A percentile compares a stretch with the other conserved stretches of the same genome.
Conservation (phyloP, 2,888 invertebrate genomes). For the Mellilla xanthometata region DNA sequence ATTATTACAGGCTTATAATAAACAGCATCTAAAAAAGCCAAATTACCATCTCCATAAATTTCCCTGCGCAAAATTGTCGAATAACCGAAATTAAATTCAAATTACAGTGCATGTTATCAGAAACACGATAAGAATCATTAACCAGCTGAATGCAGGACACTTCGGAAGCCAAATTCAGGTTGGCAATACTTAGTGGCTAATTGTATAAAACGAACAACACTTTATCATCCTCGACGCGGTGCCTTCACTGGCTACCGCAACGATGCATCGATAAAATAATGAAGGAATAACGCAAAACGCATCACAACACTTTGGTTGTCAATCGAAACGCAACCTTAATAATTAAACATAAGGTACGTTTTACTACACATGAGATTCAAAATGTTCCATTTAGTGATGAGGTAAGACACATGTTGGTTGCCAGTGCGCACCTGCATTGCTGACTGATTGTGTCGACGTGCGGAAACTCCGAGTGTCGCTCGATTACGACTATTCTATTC, state of each 20-base stretch:
- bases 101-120: no score
- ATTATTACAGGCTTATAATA: no score
- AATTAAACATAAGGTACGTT: neutral
- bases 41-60: no score
- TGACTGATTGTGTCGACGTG: conserved; percentile 19
- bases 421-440: conserved; percentile 15
- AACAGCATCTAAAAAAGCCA: no score
- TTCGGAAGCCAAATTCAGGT: conserved; percentile 1
- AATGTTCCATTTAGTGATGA: neutral
- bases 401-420: conserved; percentile 5
- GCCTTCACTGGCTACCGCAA: conserved; percentile 8
- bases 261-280: conserved; percentile 20
- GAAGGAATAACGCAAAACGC: neutral
- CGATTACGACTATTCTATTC: conserved; percentile 13
- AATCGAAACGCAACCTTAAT: neutral
- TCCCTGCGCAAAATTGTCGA: no score
- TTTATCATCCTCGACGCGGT: conserved; percentile 12
- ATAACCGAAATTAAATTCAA: no score
- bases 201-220: conserved; percentile 18
- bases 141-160: conserved; percentile 1
- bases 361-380: neutral
- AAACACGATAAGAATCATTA: neutral
- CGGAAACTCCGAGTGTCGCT: conserved; percentile 8
- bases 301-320: neutral
- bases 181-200: conserved; percentile 13